phyloP scores from a whole-genome alignment of 2,888 invertebrate genomes.

The Lasioglossum pauxillum region DNA sequence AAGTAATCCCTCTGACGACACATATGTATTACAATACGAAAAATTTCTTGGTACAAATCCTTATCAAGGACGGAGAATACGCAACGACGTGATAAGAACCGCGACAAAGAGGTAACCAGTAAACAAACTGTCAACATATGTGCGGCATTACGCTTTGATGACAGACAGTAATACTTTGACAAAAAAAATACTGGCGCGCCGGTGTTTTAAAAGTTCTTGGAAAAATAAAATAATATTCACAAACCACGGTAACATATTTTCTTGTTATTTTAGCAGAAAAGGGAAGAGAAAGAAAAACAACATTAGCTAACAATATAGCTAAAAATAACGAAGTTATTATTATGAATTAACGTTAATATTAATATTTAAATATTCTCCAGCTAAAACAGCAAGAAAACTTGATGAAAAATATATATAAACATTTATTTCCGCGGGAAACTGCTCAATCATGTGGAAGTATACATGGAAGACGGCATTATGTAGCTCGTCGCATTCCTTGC shows the following conservation, averaged over 20 bases:
- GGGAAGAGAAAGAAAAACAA: constrained; percentile 39
- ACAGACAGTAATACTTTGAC: constrained; percentile 66
- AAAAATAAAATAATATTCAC: constrained; percentile 67
- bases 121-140: constrained; percentile 48
- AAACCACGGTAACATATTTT: constrained; percentile 56
- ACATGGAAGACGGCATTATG: constrained; percentile 69
- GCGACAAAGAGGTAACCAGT: constrained; percentile 55
- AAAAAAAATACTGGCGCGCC: constrained; percentile 65
- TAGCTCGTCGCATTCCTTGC: constrained; percentile 66
- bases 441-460: constrained; percentile 58
- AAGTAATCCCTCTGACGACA: constrained; percentile 38
- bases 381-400: constrained; percentile 67
- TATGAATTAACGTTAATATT: constrained; percentile 38
- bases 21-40: constrained; percentile 38
- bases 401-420: constrained; percentile 53
- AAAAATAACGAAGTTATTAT: constrained; percentile 48
- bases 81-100: constrained; percentile 61
- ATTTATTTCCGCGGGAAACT: constrained; percentile 46
- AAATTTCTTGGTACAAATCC: constrained; percentile 56
- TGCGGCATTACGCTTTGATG: constrained; percentile 45
- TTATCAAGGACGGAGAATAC: constrained; percentile 70
- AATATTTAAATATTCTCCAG: constrained; percentile 43
- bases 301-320: constrained; percentile 56
- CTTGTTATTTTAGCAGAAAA: constrained; percentile 62
- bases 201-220: constrained; percentile 46